A percentile compares a stretch with the other conserved stretches of the same genome.
These are phyloP conservation scores for Noturus placidus DNA, from an alignment of 2,113 vertebrate species.

Conservation along the genomic window DNA sequence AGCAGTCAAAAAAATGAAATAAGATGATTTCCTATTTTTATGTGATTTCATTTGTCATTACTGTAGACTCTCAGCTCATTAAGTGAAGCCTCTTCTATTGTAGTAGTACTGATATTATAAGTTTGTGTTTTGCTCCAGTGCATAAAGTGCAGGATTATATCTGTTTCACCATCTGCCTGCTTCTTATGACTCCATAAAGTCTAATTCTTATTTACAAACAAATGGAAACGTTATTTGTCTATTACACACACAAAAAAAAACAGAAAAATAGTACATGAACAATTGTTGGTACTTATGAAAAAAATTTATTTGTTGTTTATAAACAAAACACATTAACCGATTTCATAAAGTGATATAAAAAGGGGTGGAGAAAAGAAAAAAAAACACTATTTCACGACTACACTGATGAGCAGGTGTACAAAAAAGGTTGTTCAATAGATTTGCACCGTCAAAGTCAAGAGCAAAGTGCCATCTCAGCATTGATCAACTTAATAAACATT, in stretches of 20 bases:
- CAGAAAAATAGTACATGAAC: background rate
- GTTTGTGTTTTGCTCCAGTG: background rate
- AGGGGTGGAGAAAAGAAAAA: background rate
- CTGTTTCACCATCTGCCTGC: background rate
- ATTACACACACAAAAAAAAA: background rate
- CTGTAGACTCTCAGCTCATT: background rate
- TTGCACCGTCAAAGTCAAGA: slow-evolving; percentile 70
- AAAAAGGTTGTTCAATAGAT: slow-evolving; percentile 69
- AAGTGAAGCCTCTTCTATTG: background rate
- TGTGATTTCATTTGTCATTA: background rate
- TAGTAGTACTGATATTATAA: background rate
- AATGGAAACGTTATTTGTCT: background rate
- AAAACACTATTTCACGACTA: slow-evolving; percentile 75
- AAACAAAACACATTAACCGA: slow-evolving; percentile 80
- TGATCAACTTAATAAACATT: slow-evolving; percentile 70
- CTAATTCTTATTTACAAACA: background rate
- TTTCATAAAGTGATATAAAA: slow-evolving; percentile 73
- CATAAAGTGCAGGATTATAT: background rate
- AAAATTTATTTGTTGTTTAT: slow-evolving; percentile 80
- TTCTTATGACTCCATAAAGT: background rate
- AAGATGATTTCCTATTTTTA: background rate
- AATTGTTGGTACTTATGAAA: slow-evolving; percentile 74
- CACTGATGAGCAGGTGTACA: slow-evolving; percentile 79
- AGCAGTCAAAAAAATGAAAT: background rate
- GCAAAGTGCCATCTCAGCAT: slow-evolving; percentile 61